Conservation (phyloP, 2,113 vertebrate genomes). For the Entelurus aequoreus region DNA sequence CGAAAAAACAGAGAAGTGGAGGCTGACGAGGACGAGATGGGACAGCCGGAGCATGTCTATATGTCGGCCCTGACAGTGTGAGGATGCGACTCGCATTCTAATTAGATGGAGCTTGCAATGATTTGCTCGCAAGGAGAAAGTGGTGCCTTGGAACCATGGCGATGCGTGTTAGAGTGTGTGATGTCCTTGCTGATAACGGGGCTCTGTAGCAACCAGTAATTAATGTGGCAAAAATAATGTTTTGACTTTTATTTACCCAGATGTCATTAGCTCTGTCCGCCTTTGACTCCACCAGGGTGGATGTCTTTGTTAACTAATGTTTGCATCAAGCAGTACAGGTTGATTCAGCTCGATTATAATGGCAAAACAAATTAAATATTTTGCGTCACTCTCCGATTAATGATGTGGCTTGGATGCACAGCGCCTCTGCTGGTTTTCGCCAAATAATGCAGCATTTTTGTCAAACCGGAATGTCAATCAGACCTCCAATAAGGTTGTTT, state of each 20-base stretch:
- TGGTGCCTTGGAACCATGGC: slow-evolving; percentile 28
- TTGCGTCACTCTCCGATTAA: no score
- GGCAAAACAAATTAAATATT: no score
- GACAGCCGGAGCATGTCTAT: slow-evolving; percentile 3
- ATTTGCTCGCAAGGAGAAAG: slow-evolving; percentile 34
- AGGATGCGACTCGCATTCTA: slow-evolving; percentile 49
- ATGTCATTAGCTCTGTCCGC: neutral
- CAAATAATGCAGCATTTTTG: no score
- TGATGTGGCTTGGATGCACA: no score
- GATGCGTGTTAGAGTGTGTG: slow-evolving; percentile 23
- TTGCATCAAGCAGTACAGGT: neutral
- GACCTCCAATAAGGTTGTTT: no score
- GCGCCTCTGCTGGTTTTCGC: no score
- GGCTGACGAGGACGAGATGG: slow-evolving; percentile 7
- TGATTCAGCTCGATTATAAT: neutral
- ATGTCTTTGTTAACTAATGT: neutral
- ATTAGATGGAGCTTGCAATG: slow-evolving; percentile 36
- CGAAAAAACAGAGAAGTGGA: slow-evolving; percentile 15
- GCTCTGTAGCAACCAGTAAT: slow-evolving; percentile 30
- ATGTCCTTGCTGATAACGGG: slow-evolving; percentile 50
- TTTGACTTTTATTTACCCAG: neutral
- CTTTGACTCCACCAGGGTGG: neutral
- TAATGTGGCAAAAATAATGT: slow-evolving; percentile 17
- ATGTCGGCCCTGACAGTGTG: slow-evolving; percentile 22
- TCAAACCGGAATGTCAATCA: no score